Conservation (phyloP, 2,113 vertebrate species). For the Corynorhinus townsendii region DNA sequence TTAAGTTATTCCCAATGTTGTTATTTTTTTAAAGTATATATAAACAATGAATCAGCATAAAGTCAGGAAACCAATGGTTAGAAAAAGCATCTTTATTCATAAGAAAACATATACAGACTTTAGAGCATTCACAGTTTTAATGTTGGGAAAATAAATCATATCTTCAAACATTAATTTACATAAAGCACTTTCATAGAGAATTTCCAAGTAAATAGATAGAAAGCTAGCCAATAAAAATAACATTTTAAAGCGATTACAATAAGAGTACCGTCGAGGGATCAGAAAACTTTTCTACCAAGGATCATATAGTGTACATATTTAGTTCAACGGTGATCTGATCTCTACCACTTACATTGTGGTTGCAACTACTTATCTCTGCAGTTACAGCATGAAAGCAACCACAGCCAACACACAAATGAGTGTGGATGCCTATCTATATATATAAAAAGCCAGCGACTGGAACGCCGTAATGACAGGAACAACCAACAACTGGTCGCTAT, state of each 20-base stretch:
- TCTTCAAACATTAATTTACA: background rate
- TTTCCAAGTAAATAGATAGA: background rate
- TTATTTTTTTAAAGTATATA: background rate
- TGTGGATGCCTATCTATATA: background rate
- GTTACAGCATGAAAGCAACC: background rate
- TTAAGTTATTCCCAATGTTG: background rate
- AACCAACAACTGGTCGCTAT: no score
- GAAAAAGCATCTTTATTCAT: background rate
- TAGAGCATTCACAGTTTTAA: background rate
- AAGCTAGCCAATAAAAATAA: background rate
- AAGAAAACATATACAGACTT: background rate
- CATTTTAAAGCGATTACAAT: background rate
- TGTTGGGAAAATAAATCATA: background rate
- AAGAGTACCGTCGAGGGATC: background rate
- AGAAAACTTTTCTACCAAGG: background rate
- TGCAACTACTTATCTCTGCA: background rate
- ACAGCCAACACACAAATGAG: background rate
- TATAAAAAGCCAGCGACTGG: no score
- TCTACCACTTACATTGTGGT: background rate
- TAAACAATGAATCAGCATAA: constrained; percentile 28
- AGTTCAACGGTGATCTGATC: background rate
- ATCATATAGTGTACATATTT: background rate
- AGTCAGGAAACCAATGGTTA: background rate
- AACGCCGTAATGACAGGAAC: no score
- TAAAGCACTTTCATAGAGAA: background rate